Evolutionary conservation across 2,888 invertebrate genomes (phyloP).

Genomic region (Agrotis exclamationis): DNA sequence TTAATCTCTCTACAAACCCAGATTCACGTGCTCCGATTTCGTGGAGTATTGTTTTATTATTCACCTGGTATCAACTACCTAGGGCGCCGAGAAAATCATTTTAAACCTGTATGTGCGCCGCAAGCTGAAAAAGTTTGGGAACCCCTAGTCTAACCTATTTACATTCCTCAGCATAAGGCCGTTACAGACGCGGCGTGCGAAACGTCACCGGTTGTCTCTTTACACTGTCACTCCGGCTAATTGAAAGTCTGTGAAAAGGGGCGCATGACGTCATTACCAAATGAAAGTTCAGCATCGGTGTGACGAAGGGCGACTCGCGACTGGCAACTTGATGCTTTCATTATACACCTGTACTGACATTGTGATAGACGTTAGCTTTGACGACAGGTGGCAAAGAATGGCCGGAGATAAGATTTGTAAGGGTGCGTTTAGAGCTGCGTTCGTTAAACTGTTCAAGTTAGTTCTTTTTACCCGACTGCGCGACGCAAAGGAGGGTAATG

Average conservation of each 20-base stretch:
- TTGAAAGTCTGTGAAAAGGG: constrained; percentile 67
- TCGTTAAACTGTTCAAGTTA: not conserved
- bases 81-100: no score
- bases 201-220: constrained; percentile 14
- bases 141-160: constrained; percentile 16
- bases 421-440: not conserved
- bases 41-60: no score
- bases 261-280: constrained; percentile 57
- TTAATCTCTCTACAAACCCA: no score
- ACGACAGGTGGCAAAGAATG: constrained; percentile 7
- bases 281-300: constrained; percentile 61
- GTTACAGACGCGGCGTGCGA: constrained; percentile 20
- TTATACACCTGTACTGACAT: constrained; percentile 41
- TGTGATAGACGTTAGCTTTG: constrained; percentile 19
- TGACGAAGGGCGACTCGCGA: constrained; percentile 53
- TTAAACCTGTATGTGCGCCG: no score
- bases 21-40: no score
- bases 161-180: constrained; percentile 12
- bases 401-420: constrained; percentile 22
- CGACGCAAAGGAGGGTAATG: no score
- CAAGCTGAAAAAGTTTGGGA: not conserved
- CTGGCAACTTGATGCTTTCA: constrained; percentile 48
- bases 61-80: no score
- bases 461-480: no score
- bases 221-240: constrained; percentile 64